phyloP scores from a whole-genome alignment of 2,888 invertebrate genomes.

The Drosophila cognata region DNA sequence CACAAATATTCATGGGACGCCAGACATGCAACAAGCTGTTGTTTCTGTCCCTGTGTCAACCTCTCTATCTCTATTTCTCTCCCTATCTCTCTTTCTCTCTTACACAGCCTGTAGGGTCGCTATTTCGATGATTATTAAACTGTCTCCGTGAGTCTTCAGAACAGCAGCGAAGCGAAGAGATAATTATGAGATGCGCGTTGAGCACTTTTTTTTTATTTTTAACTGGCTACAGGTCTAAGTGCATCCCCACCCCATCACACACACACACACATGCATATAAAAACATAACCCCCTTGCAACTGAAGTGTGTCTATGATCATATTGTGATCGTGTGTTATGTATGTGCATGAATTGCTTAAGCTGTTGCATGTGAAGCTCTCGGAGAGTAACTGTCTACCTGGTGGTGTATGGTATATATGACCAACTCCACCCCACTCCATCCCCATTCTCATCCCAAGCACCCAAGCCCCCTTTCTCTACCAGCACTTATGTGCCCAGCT shows the following conservation, averaged over 20 bases:
- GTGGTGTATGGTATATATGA: background rate
- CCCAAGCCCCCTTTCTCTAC: background rate
- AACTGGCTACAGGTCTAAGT: conserved; percentile 2
- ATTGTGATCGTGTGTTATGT: background rate
- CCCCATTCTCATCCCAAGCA: conserved; percentile 1
- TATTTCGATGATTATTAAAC: conserved; percentile 70
- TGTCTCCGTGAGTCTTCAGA: conserved; percentile 74
- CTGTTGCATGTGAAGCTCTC: background rate
- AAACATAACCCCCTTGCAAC: background rate
- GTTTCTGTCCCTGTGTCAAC: conserved; percentile 13
- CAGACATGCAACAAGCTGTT: conserved; percentile 56
- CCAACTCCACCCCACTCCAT: background rate
- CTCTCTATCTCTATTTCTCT: background rate
- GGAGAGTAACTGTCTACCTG: background rate
- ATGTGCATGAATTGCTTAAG: background rate
- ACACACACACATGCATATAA: background rate
- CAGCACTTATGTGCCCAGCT: conserved; percentile 17
- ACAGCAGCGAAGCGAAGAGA: conserved; percentile 75
- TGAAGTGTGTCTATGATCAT: background rate
- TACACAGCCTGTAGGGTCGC: background rate
- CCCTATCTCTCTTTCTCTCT: background rate
- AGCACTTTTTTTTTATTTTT: conserved; percentile 38
- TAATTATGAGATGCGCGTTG: conserved; percentile 80
- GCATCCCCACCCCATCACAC: background rate
- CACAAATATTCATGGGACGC: conserved; percentile 28